Base-by-base conservation (phyloP, 2,797 vertebrate species). In the Poeciliopsis paucimaculata region DNA sequence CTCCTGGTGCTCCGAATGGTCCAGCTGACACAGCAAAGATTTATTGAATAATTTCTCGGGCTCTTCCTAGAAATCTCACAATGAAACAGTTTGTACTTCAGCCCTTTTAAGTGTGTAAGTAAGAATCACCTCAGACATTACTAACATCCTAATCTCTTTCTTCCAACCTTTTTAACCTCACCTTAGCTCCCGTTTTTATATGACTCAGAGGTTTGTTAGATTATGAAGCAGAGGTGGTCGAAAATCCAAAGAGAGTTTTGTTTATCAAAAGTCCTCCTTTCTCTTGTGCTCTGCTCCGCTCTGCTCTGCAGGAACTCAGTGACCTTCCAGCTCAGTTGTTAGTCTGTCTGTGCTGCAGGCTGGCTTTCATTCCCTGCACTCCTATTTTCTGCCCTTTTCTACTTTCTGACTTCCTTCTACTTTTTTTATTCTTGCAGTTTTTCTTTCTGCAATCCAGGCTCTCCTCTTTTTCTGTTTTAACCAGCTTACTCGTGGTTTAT, bases 311-410 rank as follows among this genome's bases (percentile, higher is more conserved):
- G 88, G 91, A 95, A 96, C 95, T 93, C 94, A 1, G 41, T 96
- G 95, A 96, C 95, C 96, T 86, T 92, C 84, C 85, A 81, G 91
- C 92, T 93, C 92, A 88, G 94, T 91, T 93, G 93, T 89, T 91
- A 83, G 86, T 91, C 84, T 88, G 92, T 92, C 93, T 95, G 92
- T 75, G 76, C 85, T 82, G 86, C 89, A 88, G 87, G 78, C 94
- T 94, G 90, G 86, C 91, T 93, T 93, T 91, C 88, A 89, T 93
- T 93, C 90, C 90, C 90, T 87, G 78, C 43, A 2, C 13, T 85
- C 88, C 83, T 82, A 82, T 82, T 86, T 74, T 89, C 81, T 74
- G 72, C 55, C 76, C 49, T 71, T 82, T 74, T 78, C 75, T 57
- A 68, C 74, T 79, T 72, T 84, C 75, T 79, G 70, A 47, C 70